Evolutionary conservation across 2,888 invertebrate species (phyloP).

Genomic region (Cataglyphis rosenhaueri): DNA sequence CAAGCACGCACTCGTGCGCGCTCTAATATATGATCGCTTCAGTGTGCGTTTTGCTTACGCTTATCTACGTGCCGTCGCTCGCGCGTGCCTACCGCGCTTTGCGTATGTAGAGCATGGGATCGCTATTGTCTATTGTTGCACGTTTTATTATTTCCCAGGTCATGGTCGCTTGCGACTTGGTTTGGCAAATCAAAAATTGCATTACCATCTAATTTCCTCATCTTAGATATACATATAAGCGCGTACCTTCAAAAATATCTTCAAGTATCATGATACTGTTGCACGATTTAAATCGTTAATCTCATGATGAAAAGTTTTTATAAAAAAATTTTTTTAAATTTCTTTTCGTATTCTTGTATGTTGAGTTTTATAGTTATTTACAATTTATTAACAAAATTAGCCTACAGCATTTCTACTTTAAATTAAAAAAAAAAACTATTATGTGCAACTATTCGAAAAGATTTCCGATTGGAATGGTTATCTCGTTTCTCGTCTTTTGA

Average conservation of each 20-base stretch:
- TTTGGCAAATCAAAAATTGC: slow-evolving; percentile 70
- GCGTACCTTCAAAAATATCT: background rate
- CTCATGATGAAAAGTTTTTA: background rate
- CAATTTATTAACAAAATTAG: background rate
- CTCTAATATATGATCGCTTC: background rate
- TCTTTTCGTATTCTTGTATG: background rate
- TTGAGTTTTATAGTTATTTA: background rate
- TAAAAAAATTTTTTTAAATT: background rate
- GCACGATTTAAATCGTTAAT: slow-evolving; percentile 6
- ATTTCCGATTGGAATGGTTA: background rate
- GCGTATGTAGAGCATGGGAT: slow-evolving; percentile 84
- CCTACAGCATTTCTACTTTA: background rate
- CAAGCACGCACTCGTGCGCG: slow-evolving; percentile 41
- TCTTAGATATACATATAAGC: background rate
- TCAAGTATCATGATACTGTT: background rate
- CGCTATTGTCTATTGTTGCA: slow-evolving; percentile 83
- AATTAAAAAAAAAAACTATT: background rate
- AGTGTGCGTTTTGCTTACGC: slow-evolving; percentile 17
- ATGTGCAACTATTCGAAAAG: background rate
- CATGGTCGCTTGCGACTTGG: slow-evolving; percentile 77
- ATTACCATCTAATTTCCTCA: slow-evolving; percentile 43
- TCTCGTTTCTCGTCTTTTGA: background rate
- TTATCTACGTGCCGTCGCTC: slow-evolving; percentile 51
- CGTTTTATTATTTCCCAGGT: slow-evolving; percentile 78
- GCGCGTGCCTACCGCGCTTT: slow-evolving; percentile 76